Base-by-base conservation (phyloP, 2,888 invertebrate genomes). In the Eupithecia abbreviata region DNA sequence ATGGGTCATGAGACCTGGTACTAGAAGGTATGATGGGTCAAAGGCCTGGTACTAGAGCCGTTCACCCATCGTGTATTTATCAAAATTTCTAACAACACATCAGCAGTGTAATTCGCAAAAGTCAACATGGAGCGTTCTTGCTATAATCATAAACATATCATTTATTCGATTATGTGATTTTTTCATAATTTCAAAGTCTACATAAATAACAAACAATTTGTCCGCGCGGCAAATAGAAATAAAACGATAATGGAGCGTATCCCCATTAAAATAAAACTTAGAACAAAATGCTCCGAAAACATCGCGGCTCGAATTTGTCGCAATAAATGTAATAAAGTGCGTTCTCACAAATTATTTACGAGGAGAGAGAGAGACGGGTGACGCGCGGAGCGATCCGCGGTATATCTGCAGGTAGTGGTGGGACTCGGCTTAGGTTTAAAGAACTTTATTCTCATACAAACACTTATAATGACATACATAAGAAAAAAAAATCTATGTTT, bases 321-420 rank as follows among this genome's bases (percentile, higher is more conserved):
- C 82, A 82, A 84, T 85, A 82, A 85, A 84, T 83, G 74, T 79
- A 84, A 86, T 85, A 80, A 80, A 78, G 80, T 85, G 85, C 82
- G 80, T 86, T 79, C 80, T 83, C 72, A 82, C 77, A 80, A 80
- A 84, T 85, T 84, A 85, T 88, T 87, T 86, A 87, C 79, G 85
- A 83, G 80, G 70, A 78, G 76, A 76, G 72, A 76, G 72, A 76
- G 74, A 76, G 76, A 78, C 69, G 58, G 70, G 18, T 79, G 81
- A 79, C 79, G 80, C 76, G 80, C 74, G 80, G 79, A 74, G 75
- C 84, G 86, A 4, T 84, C 84, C 82, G 84, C 85, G 81, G 79
- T 82, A 81, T 85, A 85, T 66, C 30, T 30, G 6, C 66, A 13
- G 68, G 4, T 72, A 77, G 79, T 43, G 77, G 62, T 65, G 77